These are phyloP conservation scores for Ectropis grisescens DNA, from an alignment of 1,140 invertebrate genomes.

Conservation along the genomic window DNA sequence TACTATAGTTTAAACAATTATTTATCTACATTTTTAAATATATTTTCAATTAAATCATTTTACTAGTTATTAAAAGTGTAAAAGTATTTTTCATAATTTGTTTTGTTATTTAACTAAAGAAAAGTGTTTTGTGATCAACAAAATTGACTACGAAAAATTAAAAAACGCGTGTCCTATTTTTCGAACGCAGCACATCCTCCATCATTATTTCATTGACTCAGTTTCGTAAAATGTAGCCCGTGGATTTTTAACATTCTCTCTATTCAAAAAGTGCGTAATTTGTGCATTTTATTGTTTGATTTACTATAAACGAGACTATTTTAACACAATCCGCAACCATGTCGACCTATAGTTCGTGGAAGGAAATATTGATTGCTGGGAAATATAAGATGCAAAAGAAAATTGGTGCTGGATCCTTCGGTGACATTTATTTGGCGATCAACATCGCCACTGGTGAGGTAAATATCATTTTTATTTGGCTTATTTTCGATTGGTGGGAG, in stretches of 20 bases:
- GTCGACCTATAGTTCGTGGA: constrained; percentile 19
- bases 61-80: no score
- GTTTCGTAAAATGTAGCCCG: constrained; percentile 30
- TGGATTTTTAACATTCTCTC: constrained; percentile 30
- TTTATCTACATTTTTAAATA: no score
- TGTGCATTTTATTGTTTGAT: constrained; percentile 19
- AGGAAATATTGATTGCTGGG: constrained; percentile 75
- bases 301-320: constrained; percentile 9
- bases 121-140: no score
- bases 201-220: constrained; percentile 9
- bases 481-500: not conserved
- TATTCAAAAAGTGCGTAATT: constrained; percentile 25
- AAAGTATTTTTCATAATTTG: no score
- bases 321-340: constrained; percentile 15
- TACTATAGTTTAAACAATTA: no score
- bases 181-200: constrained; percentile 22
- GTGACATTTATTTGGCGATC: constrained; percentile 98
- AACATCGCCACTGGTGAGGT: constrained; percentile 97
- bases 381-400: constrained; percentile 96
- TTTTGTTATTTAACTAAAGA: no score
- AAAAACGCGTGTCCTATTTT: constrained; percentile 11
- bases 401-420: constrained; percentile 97
- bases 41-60: no score
- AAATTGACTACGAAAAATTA: no score
- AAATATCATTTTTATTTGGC: constrained; percentile 8